Conservation (phyloP, 2,888 invertebrate genomes). For the Melanostoma mellinum region DNA sequence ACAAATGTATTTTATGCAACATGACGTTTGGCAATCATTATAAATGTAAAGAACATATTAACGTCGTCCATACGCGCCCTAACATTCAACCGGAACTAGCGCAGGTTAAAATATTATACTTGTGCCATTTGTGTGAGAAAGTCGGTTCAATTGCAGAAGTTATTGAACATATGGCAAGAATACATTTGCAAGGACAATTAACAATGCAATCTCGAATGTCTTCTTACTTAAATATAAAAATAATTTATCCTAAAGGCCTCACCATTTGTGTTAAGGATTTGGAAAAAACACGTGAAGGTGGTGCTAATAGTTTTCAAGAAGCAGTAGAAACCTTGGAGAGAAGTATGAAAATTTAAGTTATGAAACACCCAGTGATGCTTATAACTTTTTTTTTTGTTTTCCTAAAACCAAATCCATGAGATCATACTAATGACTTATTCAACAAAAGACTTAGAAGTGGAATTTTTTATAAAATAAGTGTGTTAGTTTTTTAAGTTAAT, state of each 20-base stretch:
- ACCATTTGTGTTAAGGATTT: constrained; percentile 11
- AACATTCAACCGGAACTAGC: not conserved
- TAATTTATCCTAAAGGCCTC: constrained; percentile 18
- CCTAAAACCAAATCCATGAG: not conserved
- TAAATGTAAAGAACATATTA: constrained; percentile 27
- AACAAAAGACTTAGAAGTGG: no score
- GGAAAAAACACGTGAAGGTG: not conserved
- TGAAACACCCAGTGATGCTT: no score
- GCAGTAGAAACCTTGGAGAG: not conserved
- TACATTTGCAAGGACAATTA: not conserved
- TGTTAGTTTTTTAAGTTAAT: no score
- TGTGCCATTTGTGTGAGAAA: constrained; percentile 33
- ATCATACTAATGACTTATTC: no score
- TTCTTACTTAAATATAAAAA: constrained; percentile 11
- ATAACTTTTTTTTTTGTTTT: not conserved
- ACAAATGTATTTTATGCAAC: constrained; percentile 25
- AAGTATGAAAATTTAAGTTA: no score
- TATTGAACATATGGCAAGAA: constrained; percentile 22
- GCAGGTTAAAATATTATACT: not conserved
- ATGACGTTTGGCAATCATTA: not conserved
- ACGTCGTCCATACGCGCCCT: not conserved
- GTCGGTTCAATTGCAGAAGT: not conserved
- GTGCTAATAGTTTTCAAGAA: not conserved
- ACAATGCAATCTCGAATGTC: not conserved
- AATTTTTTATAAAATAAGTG: no score